Evolutionary conservation across 2,888 invertebrate genomes (phyloP), one percentile per base, ranked within the genome.

Genomic region (Abscondita cerata): DNA sequence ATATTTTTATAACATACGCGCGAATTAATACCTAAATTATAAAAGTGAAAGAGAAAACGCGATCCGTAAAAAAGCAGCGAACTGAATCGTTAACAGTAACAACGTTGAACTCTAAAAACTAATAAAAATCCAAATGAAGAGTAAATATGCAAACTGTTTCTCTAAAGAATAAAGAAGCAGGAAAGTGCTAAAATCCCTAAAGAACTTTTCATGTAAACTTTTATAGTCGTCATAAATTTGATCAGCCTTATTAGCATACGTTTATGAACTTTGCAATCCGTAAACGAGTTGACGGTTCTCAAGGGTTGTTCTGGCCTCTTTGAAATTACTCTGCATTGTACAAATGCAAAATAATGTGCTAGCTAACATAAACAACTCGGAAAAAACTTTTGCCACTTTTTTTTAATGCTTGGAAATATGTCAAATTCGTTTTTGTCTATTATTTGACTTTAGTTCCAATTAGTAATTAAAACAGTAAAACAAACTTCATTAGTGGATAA

Each of bases 221-320:
- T 70, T 66, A 68, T 65, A 63, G 64, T 59, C 65, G 68, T 64
- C 68, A 66, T 69, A 70, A 70, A 70, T 70, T 68, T 68, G 68
- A 70, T 70, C 68, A 65, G 64, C 58, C 60, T 68, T 70, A 70
- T 70, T 70, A 70, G 68, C 70, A 70, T 70, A 70, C 68, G 70
- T 68, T 70, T 70, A 70, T 69, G 68, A 70, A 70, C 66, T 70
- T 70, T 64, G 65, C 68, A 68, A 69, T 70, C 65, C 67, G 61
- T 67, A 68, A 69, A 69, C 70, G 70, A 68, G 70, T 70, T 67
- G 65, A 64, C 66, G 64, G 63, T 70, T 68, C 67, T 61, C 65
- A 59, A 58, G 57, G 59, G 67, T 59, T 65, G 59, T 62, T 62
- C 58, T 54, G 53, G 41, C 46, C 47, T 54, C 58, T 53, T 64